Evolutionary conservation across 2,113 vertebrate genomes (phyloP).

Genomic region (Aptenodytes patagonicus): DNA sequence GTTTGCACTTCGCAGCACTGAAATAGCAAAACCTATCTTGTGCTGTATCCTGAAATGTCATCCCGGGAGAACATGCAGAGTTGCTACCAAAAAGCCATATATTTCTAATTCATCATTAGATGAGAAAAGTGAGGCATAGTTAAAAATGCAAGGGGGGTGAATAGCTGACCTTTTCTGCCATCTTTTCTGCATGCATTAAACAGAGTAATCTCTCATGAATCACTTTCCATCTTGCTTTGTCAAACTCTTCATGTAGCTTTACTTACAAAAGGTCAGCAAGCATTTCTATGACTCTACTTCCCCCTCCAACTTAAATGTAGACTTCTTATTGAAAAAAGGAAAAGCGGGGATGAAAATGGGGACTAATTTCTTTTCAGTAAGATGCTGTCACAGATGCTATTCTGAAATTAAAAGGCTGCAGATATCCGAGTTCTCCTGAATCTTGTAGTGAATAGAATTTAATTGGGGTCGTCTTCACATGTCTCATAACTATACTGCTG

Average conservation of each 20-base stretch:
- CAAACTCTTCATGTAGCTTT: constrained; percentile 26
- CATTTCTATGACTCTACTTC: neutral
- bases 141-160: neutral
- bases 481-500: neutral
- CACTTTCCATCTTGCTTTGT: constrained; percentile 26
- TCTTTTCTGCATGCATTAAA: neutral
- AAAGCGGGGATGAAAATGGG: neutral
- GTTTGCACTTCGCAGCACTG: neutral
- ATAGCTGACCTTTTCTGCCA: constrained; percentile 40
- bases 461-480: neutral
- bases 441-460: neutral
- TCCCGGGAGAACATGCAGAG: neutral
- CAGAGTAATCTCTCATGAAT: constrained; percentile 1
- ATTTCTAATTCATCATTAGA: constrained; percentile 3
- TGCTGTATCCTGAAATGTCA: neutral
- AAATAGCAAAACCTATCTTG: neutral
- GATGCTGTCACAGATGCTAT: neutral
- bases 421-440: neutral
- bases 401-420: neutral
- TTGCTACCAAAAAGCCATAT: neutral
- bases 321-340: neutral
- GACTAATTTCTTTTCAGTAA: neutral
- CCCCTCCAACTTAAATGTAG: neutral
- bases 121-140: neutral
- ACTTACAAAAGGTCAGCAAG: constrained; percentile 43